Percentiles rank a stretch among this genome's conserved stretches.
Conservation (phyloP, 2,113 vertebrate genomes). For the Ptychochromis oligacanthus region DNA sequence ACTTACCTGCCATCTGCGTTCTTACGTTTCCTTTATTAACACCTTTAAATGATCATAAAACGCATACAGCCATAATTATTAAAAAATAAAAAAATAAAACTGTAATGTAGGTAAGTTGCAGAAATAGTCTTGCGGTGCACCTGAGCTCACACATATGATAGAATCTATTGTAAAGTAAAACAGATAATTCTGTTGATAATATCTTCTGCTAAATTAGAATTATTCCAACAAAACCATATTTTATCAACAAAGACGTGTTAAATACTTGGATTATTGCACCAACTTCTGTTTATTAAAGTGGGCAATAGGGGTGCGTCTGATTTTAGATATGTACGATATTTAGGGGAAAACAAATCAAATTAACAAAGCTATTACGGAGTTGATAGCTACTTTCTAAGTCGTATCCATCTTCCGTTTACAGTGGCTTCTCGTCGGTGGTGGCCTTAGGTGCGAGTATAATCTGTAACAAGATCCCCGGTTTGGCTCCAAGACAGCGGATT, state of each 20-base stretch:
- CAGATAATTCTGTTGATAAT: not conserved
- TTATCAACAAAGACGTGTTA: not conserved
- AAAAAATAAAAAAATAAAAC: not conserved
- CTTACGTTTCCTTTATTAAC: not conserved
- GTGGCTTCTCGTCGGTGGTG: slow-evolving; percentile 95
- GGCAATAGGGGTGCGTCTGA: not conserved
- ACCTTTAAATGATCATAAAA: not conserved
- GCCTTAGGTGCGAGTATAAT: slow-evolving; percentile 98
- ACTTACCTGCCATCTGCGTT: not conserved
- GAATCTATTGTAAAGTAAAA: not conserved
- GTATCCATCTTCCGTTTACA: slow-evolving; percentile 74
- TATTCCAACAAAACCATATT: not conserved
- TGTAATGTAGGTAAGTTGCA: not conserved
- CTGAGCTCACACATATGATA: not conserved
- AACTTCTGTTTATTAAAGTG: not conserved
- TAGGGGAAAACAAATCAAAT: not conserved
- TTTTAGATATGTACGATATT: not conserved
- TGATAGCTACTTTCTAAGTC: slow-evolving; percentile 23
- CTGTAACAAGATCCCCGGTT: slow-evolving; percentile 98
- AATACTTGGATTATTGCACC: not conserved
- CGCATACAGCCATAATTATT: not conserved
- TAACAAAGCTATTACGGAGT: not conserved
- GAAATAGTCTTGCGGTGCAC: not conserved
- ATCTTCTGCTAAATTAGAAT: not conserved
- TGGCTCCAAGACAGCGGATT: slow-evolving; percentile 95